Evolutionary conservation across 2,113 vertebrate genomes (phyloP).

Genomic region (Phylloscopus trochiloides): DNA sequence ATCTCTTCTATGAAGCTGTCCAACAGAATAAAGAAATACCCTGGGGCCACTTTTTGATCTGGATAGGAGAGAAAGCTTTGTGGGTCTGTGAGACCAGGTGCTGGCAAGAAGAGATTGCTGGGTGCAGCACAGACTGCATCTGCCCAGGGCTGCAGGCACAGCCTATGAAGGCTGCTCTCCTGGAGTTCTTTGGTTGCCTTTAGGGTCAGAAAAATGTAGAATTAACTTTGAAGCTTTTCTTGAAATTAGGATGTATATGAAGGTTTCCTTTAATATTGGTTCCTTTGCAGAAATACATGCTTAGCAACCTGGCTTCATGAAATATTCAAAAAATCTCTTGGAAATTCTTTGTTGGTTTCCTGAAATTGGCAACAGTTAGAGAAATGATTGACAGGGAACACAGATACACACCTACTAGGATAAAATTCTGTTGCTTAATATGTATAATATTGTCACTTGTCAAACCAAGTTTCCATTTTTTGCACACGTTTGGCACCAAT

Average conservation of each 20-base stretch:
- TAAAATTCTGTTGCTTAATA: not conserved
- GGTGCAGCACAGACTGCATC: no score
- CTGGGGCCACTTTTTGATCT: not conserved
- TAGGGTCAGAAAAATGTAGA: not conserved
- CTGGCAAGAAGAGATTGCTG: not conserved
- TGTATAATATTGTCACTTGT: not conserved
- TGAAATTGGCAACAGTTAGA: not conserved
- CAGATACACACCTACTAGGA: not conserved
- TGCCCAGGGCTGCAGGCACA: not conserved
- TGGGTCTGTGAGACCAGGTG: not conserved
- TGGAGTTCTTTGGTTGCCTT: not conserved
- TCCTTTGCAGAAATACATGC: not conserved
- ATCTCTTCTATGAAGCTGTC: not conserved
- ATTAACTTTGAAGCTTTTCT: not conserved
- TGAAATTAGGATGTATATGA: not conserved
- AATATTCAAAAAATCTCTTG: not conserved
- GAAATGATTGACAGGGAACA: not conserved
- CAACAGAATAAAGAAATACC: not conserved
- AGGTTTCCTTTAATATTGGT: not conserved
- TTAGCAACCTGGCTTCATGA: not conserved
- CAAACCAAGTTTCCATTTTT: not conserved
- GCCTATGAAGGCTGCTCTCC: not conserved
- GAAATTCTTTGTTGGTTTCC: not conserved
- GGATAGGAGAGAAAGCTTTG: not conserved
- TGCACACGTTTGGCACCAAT: not conserved